Conservation (phyloP, 2,113 vertebrate genomes). For the Pteropus alecto region DNA sequence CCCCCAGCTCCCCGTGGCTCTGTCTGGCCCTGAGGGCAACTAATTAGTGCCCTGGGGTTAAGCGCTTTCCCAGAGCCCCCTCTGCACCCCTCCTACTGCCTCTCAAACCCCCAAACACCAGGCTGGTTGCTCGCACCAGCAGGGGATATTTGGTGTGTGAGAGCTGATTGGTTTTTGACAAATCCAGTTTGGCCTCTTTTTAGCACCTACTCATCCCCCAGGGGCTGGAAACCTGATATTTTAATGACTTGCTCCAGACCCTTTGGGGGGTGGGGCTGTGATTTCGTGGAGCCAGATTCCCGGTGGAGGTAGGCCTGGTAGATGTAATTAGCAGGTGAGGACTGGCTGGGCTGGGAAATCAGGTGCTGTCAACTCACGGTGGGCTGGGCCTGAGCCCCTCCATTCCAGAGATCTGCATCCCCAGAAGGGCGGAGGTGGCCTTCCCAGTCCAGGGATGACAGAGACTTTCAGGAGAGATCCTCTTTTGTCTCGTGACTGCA, state of each 20-base stretch:
- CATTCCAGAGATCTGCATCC: background rate
- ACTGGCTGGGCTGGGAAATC: background rate
- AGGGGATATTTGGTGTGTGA: conserved; percentile 32
- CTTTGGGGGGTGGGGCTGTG: background rate
- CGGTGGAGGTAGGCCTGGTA: background rate
- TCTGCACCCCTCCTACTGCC: background rate
- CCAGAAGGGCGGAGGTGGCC: fast-evolving
- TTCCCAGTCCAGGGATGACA: background rate
- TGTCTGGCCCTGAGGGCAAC: conserved; percentile 25
- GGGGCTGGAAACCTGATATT: conserved; percentile 59
- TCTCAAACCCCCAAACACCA: background rate
- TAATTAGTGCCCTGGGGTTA: conserved; percentile 56
- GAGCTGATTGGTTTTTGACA: conserved; percentile 67
- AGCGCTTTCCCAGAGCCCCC: conserved; percentile 62
- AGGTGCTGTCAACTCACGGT: background rate
- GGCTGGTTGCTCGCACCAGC: background rate
- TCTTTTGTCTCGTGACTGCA: background rate
- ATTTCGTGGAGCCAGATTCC: background rate
- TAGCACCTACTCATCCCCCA: conserved; percentile 68
- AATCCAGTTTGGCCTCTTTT: conserved; percentile 70
- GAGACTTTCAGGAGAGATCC: background rate
- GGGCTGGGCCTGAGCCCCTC: background rate
- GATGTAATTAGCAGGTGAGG: conserved; percentile 67
- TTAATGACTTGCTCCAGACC: conserved; percentile 68
- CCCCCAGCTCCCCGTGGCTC: background rate